Evolutionary conservation across 1,140 invertebrate species (phyloP), one percentile per base, ranked within the genome.

Genomic region (Caenorhabditis brenneri): DNA sequence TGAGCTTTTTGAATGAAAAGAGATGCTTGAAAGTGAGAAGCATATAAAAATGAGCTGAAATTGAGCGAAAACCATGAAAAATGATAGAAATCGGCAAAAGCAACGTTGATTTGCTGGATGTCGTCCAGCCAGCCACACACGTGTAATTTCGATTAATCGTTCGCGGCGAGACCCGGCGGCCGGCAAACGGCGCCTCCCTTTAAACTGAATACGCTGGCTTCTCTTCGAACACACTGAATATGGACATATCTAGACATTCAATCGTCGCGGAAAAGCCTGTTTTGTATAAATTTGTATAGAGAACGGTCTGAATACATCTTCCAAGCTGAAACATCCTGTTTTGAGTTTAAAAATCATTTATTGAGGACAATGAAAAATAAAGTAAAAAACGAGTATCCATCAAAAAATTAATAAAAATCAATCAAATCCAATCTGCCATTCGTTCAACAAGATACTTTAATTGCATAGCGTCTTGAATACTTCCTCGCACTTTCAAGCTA

Each of bases 391-490:
- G 6, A 60, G 4, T 60, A 42, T 39, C 27, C n/a, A n/a, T n/a
- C n/a, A n/a, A n/a, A n/a, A n/a, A n/a, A n/a, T n/a, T n/a, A n/a
- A 24, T 46, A 10, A 10, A 55, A 55, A 15, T 79, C n/a, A n/a
- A n/a, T n/a, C 55, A 85, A 15, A 85, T 39, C 33, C 84, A 53
- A 36, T 74, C 42, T 7, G 80, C 53, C 33, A 85, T 80, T 39
- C 84, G 36, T 51, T 85, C 84, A n/a, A 80, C 69, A 6, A 85
- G 51, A 60, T 81, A 74, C 31, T 83, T 84, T 3, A 86, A 33
- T 16, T 74, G 79, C 24, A 86, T 46, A n/a, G 85, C 85, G 24
- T 83, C 85, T 36, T 84, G 81, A n/a, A 84, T 80, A 16, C 19
- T 55, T 48, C 85, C 85, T 36, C 74, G 31, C 5, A 86, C 29